phyloP scores from a whole-genome alignment of 2,888 invertebrate species.

The Gasteruption jaculator region DNA sequence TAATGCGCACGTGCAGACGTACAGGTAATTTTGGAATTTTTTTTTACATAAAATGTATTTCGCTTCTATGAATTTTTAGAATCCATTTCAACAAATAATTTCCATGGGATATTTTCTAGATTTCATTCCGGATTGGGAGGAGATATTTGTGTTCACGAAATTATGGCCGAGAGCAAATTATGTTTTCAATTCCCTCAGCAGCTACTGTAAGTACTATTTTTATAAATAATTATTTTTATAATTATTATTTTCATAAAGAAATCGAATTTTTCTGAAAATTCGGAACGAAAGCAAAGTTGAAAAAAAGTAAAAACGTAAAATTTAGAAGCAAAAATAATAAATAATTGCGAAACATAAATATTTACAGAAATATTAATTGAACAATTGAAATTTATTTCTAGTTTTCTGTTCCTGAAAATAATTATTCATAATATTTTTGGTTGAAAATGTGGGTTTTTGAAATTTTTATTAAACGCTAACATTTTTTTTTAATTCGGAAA shows the following conservation, averaged over 20 bases:
- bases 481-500: no score
- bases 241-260: conserved; percentile 1
- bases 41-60: neutral
- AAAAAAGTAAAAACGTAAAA: neutral
- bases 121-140: conserved; percentile 89
- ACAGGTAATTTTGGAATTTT: conserved; percentile 39
- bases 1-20: conserved; percentile 63
- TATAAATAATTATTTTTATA: conserved; percentile 9
- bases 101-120: conserved; percentile 55
- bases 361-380: conserved; percentile 1
- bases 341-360: neutral
- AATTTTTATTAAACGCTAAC: no score
- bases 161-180: conserved; percentile 85
- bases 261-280: no score
- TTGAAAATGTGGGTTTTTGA: no score
- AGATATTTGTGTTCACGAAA: conserved; percentile 89
- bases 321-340: neutral
- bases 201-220: conserved; percentile 66
- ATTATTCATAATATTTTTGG: no score
- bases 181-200: conserved; percentile 84
- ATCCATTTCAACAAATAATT: conserved; percentile 2
- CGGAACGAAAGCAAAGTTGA: no score
- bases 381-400: no score
- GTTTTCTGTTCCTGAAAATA: no score
- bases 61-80: neutral